Evolutionary conservation across 2,888 invertebrate species (phyloP).

Genomic region (Brenthis ino): DNA sequence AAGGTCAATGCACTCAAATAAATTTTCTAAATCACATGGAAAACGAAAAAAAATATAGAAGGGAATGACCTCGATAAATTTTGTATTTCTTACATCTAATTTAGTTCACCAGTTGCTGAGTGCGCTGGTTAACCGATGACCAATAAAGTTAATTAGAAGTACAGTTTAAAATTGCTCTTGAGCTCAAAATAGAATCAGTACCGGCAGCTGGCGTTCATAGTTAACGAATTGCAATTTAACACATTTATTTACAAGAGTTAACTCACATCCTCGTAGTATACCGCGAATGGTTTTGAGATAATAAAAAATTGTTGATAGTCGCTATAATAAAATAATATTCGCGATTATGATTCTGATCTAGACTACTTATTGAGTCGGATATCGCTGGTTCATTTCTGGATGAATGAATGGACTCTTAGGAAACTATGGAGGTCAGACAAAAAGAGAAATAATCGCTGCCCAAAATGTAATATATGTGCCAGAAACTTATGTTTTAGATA

Average conservation of each 20-base stretch:
- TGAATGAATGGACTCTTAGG: too few species aligned
- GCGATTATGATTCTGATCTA: too few species aligned
- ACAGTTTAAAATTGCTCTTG: slow-evolving; percentile 29
- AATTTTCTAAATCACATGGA: slow-evolving; percentile 40
- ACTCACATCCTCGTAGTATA: slow-evolving; percentile 11
- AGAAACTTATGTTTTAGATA: too few species aligned
- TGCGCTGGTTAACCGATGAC: slow-evolving; percentile 27
- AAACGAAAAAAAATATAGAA: slow-evolving; percentile 16
- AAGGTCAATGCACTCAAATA: slow-evolving; percentile 48
- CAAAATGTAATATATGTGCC: too few species aligned
- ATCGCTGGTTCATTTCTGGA: too few species aligned
- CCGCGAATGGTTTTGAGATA: too few species aligned
- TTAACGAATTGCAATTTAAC: slow-evolving; percentile 9
- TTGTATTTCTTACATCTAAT: slow-evolving; percentile 23
- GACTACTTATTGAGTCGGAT: too few species aligned
- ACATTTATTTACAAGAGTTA: slow-evolving; percentile 9
- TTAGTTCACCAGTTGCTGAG: slow-evolving; percentile 22
- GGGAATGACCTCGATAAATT: slow-evolving; percentile 42
- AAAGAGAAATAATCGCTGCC: too few species aligned
- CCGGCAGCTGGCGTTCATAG: slow-evolving; percentile 18
- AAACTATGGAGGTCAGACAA: too few species aligned
- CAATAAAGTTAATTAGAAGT: slow-evolving; percentile 32
- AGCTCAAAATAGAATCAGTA: slow-evolving; percentile 28
- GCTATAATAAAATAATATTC: too few species aligned
- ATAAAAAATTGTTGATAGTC: too few species aligned